Evolutionary conservation across 2,888 invertebrate genomes (phyloP).

Genomic region (Exephanes ischioxanthus): DNA sequence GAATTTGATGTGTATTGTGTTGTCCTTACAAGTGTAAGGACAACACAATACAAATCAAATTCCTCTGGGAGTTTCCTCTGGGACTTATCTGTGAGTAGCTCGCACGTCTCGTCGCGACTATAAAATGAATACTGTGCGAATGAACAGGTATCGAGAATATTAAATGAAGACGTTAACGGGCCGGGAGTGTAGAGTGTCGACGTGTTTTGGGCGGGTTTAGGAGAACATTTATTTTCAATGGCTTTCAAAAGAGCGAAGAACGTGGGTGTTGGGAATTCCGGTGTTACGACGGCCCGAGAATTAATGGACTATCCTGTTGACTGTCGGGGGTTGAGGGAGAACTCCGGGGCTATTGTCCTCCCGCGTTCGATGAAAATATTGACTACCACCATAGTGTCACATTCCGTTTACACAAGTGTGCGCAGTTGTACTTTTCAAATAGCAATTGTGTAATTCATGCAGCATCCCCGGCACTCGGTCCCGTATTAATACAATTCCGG

Average conservation of each 20-base stretch:
- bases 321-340: not conserved
- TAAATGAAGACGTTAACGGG: conserved; percentile 26
- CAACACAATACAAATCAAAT: too few species aligned
- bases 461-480: conserved; percentile 16
- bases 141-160: conserved; percentile 43
- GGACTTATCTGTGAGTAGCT: too few species aligned
- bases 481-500: conserved; percentile 34
- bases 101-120: not conserved
- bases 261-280: not conserved
- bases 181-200: conserved; percentile 15
- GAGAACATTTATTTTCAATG: conserved; percentile 1
- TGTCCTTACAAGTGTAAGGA: too few species aligned
- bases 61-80: too few species aligned
- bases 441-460: conserved; percentile 25
- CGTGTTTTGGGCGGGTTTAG: conserved; percentile 1
- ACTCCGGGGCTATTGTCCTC: not conserved
- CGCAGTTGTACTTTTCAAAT: not conserved
- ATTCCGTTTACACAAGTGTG: not conserved
- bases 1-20: too few species aligned
- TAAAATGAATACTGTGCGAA: conserved; percentile 12
- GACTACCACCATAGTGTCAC: not conserved
- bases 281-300: conserved; percentile 6
- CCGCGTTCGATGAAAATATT: conserved; percentile 37
- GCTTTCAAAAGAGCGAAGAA: not conserved
- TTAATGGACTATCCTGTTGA: not conserved